Conservation (phyloP, 1,140 invertebrate genomes). For the Rhopalosiphum padi region DNA sequence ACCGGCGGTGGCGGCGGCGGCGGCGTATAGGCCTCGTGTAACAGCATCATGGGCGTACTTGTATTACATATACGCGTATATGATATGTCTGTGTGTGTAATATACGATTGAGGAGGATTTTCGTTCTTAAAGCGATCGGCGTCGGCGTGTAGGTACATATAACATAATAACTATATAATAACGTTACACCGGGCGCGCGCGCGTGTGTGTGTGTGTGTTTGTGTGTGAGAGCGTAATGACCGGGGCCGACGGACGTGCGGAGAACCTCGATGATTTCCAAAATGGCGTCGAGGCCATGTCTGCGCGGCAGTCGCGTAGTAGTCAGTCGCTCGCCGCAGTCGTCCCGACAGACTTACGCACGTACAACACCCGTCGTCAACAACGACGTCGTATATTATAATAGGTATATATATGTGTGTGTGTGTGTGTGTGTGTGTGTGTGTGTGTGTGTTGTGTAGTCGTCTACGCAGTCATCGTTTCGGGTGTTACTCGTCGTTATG, state of each 20-base stretch:
- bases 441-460: not conserved
- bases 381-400: not conserved
- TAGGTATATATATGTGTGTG: not conserved
- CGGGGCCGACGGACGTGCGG: not conserved
- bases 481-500: slow-evolving; percentile 23
- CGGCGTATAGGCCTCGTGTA: not conserved
- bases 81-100: not conserved
- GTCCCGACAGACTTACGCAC: not conserved
- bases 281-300: slow-evolving; percentile 50
- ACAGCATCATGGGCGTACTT: slow-evolving; percentile 14
- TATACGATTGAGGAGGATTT: not conserved
- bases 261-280: slow-evolving; percentile 46
- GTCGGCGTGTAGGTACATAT: not conserved
- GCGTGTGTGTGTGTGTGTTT: not conserved
- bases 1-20: slow-evolving; percentile 11
- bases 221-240: not conserved
- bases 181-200: not conserved
- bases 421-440: not conserved
- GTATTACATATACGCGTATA: not conserved
- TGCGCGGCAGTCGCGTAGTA: not conserved
- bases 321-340: not conserved
- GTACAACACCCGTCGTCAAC: not conserved
- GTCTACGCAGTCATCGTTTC: slow-evolving; percentile 12
- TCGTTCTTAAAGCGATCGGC: not conserved
- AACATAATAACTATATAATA: slow-evolving; percentile 32